Percentiles rank a stretch among this genome's conserved stretches.
Evolutionary conservation across 2,888 invertebrate species (phyloP).

Genomic region (Tubiluchus corallicola): DNA sequence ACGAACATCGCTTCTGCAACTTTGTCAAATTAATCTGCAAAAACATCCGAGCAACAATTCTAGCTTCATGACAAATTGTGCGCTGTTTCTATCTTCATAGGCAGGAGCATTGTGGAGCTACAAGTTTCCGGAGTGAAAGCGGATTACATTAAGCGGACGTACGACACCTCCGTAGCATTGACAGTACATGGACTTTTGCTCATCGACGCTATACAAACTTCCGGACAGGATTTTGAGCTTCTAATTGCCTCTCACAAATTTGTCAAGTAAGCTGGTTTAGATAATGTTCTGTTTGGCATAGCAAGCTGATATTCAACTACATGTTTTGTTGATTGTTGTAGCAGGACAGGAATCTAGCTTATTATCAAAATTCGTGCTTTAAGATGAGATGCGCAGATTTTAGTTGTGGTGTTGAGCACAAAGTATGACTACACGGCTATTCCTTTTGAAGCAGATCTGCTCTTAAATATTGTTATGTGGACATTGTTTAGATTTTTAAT

Average conservation of each 20-base stretch:
- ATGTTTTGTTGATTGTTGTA: no score
- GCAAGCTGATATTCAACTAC: no score
- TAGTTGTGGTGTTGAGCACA: no score
- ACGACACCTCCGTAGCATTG: constrained; percentile 54
- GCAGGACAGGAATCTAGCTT: no score
- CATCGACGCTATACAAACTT: constrained; percentile 85
- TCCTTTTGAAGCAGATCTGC: no score
- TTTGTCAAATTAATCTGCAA: constrained; percentile 7
- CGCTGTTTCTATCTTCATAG: constrained; percentile 36
- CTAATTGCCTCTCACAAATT: constrained; percentile 84
- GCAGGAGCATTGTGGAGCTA: constrained; percentile 74
- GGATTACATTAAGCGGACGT: constrained; percentile 49
- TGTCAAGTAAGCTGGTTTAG: constrained; percentile 46
- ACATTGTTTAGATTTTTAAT: no score
- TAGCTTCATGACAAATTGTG: constrained; percentile 23
- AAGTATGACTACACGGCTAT: no score
- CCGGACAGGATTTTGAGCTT: constrained; percentile 84
- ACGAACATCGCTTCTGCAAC: background rate
- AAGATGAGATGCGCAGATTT: no score
- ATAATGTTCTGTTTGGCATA: background rate
- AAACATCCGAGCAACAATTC: background rate
- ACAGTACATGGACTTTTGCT: constrained; percentile 78
- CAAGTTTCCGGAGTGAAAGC: constrained; percentile 73
- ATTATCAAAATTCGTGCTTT: no score
- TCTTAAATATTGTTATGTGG: no score